A percentile compares a stretch with the other conserved stretches of the same genome.
phyloP scores from a whole-genome alignment of 2,888 invertebrate genomes.

The Eubasilissa splendida region DNA sequence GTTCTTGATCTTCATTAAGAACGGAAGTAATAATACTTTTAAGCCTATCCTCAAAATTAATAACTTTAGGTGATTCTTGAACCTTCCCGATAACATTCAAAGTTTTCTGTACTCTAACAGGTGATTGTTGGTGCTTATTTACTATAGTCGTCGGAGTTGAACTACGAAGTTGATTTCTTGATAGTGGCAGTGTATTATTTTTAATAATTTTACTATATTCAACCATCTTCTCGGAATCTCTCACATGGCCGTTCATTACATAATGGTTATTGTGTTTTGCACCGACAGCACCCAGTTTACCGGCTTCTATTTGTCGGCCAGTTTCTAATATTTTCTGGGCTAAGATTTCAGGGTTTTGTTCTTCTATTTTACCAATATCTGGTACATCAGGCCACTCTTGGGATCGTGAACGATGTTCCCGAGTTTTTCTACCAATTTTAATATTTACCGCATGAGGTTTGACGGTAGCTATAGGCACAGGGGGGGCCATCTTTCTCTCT shows the following conservation, averaged over 20 bases:
- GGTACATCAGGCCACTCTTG: constrained; percentile 95
- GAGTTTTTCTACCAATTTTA: constrained; percentile 74
- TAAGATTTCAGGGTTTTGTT: constrained; percentile 91
- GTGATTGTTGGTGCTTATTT: constrained; percentile 63
- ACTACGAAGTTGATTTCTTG: constrained; percentile 47
- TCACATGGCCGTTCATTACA: constrained; percentile 67
- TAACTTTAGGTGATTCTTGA: constrained; percentile 87
- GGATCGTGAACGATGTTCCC: constrained; percentile 84
- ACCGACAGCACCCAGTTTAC: constrained; percentile 71
- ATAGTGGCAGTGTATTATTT: constrained; percentile 48
- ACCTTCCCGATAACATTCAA: constrained; percentile 71
- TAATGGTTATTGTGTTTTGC: constrained; percentile 64
- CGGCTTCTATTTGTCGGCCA: constrained; percentile 90
- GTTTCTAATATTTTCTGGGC: constrained; percentile 93
- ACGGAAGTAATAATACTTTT: constrained; percentile 91
- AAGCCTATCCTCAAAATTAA: constrained; percentile 91
- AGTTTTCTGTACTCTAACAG: constrained; percentile 67
- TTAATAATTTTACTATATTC: constrained; percentile 60
- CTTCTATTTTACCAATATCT: constrained; percentile 91
- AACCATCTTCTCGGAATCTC: constrained; percentile 64
- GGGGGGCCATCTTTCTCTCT: constrained; percentile 72
- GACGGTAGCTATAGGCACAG: constrained; percentile 68
- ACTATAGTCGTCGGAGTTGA: constrained; percentile 54
- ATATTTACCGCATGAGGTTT: constrained; percentile 68
- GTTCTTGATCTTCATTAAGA: constrained; percentile 86